A percentile compares a stretch with the other conserved stretches of the same genome.
phyloP scores from a whole-genome alignment of 2,797 vertebrate genomes.

The Chelmon rostratus region DNA sequence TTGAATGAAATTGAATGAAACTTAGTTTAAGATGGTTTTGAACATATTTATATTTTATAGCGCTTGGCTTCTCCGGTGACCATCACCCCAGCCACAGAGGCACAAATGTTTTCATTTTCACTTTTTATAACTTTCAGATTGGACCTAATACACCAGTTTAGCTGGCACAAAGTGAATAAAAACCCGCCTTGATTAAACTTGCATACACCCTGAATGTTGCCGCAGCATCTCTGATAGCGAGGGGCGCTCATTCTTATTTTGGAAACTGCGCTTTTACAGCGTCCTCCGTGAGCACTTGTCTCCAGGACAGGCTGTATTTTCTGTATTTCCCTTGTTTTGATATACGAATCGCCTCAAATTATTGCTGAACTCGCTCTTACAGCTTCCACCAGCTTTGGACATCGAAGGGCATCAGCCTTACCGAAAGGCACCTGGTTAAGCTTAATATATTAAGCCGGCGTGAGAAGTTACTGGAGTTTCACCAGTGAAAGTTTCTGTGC shows the following conservation, averaged over 20 bases:
- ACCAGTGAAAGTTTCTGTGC: background rate
- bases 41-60: background rate
- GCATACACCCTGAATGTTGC: background rate
- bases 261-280: slow-evolving; percentile 51
- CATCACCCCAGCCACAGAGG: background rate
- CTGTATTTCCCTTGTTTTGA: background rate
- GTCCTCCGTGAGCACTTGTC: slow-evolving; percentile 20
- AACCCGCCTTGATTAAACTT: background rate
- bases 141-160: background rate
- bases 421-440: slow-evolving; percentile 2
- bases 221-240: slow-evolving; percentile 52
- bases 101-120: slow-evolving; percentile 7
- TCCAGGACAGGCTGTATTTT: background rate
- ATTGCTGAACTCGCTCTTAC: background rate
- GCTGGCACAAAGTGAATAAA: background rate
- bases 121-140: background rate
- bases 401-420: background rate
- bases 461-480: background rate
- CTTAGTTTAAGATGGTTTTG: background rate
- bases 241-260: slow-evolving; percentile 41
- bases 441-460: background rate
- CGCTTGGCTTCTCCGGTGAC: background rate
- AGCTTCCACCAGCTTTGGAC: background rate
- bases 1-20: too few relatives aligned
- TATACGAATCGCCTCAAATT: background rate